A percentile compares a stretch with the other conserved stretches of the same genome.
phyloP scores from a whole-genome alignment of 2,797 vertebrate genomes.

The Brachyalestes nurse region DNA sequence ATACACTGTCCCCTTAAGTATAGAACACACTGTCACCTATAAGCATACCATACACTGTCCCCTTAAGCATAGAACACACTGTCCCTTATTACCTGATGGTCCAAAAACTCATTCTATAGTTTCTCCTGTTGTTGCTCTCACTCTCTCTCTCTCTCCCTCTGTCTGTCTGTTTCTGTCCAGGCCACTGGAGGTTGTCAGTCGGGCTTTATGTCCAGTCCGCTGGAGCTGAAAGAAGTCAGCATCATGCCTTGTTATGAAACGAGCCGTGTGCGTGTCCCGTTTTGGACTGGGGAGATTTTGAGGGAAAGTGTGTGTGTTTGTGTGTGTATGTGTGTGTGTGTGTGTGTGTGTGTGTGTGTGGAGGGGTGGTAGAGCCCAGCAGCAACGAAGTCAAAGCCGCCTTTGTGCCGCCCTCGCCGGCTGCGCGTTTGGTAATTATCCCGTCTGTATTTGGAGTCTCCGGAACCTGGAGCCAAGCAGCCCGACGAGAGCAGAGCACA shows the following conservation, averaged over 20 bases:
- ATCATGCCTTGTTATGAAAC: conserved; percentile 85
- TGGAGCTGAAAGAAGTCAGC: conserved; percentile 89
- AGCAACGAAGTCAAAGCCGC: conserved; percentile 84
- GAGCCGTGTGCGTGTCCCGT: conserved; percentile 78
- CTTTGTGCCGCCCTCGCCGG: conserved; percentile 79
- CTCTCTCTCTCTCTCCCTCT: conserved; percentile 70
- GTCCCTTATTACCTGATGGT: too few species aligned
- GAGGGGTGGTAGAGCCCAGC: conserved; percentile 71
- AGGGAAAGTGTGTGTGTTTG: conserved; percentile 68
- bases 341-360: too few species aligned
- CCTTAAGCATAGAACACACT: too few species aligned
- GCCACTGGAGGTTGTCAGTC: conserved; percentile 81
- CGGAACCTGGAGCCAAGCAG: conserved; percentile 69
- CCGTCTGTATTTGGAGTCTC: conserved; percentile 69
- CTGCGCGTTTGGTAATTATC: conserved; percentile 84
- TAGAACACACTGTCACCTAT: too few species aligned
- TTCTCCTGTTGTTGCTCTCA: not conserved
- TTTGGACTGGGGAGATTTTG: conserved; percentile 68
- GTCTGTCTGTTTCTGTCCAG: conserved; percentile 5
- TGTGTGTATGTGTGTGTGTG: too few species aligned
- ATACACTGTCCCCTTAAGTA: too few species aligned
- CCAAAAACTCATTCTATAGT: too few species aligned
- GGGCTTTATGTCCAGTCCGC: conserved; percentile 85
- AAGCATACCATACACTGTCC: too few species aligned
- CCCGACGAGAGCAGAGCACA: conserved; percentile 69